Evolutionary conservation across 92 coral and sea anemone species (phyloP).

Genomic region (Diadumene lineata): DNA sequence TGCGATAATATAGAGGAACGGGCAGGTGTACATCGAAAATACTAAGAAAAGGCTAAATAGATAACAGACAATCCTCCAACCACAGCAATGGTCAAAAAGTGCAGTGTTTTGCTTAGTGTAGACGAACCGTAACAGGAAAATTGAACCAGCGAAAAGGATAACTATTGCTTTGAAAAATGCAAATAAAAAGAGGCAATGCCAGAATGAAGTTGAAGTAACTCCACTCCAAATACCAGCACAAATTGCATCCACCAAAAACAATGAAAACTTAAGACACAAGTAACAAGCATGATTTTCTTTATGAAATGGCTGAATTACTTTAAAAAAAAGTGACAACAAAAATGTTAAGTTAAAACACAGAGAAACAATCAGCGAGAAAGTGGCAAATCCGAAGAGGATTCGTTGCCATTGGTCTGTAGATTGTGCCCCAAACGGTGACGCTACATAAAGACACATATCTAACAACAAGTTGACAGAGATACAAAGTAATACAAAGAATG

Average conservation of each 20-base stretch:
- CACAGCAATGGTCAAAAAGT: neutral
- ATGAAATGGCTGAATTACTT: slow-evolving; percentile 47
- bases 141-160: slow-evolving; percentile 37
- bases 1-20: neutral
- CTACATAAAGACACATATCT: slow-evolving; percentile 64
- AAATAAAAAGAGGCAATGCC: slow-evolving; percentile 29
- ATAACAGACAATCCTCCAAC: neutral
- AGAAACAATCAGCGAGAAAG: slow-evolving; percentile 47
- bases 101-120: neutral
- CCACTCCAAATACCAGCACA: slow-evolving; percentile 50
- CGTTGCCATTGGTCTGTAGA: slow-evolving; percentile 3
- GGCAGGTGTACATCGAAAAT: slow-evolving; percentile 23
- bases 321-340: slow-evolving; percentile 72
- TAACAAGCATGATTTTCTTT: slow-evolving; percentile 43
- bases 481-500: slow-evolving; percentile 59
- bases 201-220: slow-evolving; percentile 24
- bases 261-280: slow-evolving; percentile 20
- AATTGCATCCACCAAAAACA: slow-evolving; percentile 40
- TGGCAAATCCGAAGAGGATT: slow-evolving; percentile 39
- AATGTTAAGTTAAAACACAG: slow-evolving; percentile 47
- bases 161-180: slow-evolving; percentile 49
- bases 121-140: slow-evolving; percentile 38
- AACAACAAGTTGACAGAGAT: slow-evolving; percentile 69
- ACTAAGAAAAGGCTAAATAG: neutral
- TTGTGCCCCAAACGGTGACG: slow-evolving; percentile 44